A percentile compares a stretch with the other conserved stretches of the same genome.
These are phyloP conservation scores for Thalassarche chlororhynchos DNA, from an alignment of 2,113 vertebrate genomes.

Conservation along the genomic window DNA sequence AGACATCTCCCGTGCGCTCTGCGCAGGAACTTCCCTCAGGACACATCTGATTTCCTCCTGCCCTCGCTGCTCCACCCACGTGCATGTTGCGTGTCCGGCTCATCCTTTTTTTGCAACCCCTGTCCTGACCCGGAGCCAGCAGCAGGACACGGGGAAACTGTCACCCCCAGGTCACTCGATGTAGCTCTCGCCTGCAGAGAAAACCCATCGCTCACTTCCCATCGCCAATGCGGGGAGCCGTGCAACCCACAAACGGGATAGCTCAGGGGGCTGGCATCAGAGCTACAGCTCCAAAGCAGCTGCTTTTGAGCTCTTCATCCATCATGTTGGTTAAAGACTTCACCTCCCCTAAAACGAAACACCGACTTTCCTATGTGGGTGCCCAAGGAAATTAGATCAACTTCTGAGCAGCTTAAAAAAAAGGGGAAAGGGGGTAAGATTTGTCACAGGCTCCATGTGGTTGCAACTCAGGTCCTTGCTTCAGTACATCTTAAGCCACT, in stretches of 20 bases:
- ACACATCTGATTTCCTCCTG: not conserved
- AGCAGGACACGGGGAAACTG: accelerated
- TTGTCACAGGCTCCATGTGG: accelerated
- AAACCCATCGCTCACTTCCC: not conserved
- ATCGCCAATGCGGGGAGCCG: accelerated
- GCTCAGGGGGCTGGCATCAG: not conserved
- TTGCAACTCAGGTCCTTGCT: not conserved
- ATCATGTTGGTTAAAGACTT: not conserved
- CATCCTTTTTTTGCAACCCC: not conserved
- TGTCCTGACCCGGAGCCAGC: not conserved
- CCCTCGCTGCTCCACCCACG: not conserved
- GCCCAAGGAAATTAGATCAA: not conserved
- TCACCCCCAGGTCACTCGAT: accelerated
- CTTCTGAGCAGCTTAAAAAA: not conserved
- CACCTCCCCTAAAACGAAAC: not conserved
- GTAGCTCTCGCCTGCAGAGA: not conserved
- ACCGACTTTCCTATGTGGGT: not conserved
- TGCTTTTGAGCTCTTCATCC: not conserved
- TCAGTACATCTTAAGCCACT: not conserved
- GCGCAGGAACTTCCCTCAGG: not conserved
- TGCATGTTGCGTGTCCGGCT: accelerated
- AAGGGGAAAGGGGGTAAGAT: not conserved
- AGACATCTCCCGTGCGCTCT: not conserved
- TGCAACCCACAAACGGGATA: not conserved
- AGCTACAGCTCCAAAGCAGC: not conserved